Conservation (phyloP, 1,140 invertebrate genomes). For the Drosophila obscura region DNA sequence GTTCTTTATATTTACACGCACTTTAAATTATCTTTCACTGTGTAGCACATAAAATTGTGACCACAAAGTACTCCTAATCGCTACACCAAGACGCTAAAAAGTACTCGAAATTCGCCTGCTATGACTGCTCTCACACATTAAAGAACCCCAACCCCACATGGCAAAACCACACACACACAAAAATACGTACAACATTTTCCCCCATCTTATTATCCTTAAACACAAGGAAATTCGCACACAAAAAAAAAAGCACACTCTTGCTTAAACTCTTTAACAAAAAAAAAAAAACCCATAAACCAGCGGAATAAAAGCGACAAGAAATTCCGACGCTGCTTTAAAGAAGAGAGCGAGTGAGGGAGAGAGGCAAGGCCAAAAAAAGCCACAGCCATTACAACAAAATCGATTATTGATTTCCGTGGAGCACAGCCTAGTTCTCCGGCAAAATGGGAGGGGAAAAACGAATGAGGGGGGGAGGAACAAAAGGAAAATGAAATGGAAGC, state of each 20-base stretch:
- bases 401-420: conserved; percentile 57
- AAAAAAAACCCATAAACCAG: neutral
- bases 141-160: no score
- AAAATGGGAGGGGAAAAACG: neutral
- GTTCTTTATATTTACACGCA: no score
- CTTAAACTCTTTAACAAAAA: conserved; percentile 1
- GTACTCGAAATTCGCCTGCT: no score
- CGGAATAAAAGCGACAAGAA: neutral
- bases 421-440: conserved; percentile 40
- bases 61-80: no score
- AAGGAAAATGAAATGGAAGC: conserved; percentile 25
- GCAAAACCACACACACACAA: no score
- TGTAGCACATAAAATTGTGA: no score
- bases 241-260: neutral
- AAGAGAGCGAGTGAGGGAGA: neutral
- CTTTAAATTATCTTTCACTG: no score
- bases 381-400: conserved; percentile 37
- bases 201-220: no score
- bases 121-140: no score
- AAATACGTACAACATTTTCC: no score
- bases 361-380: neutral
- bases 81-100: no score
- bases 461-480: neutral
- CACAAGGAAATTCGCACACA: no score
- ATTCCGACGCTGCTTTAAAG: conserved; percentile 29